Evolutionary conservation across 2,888 invertebrate species (phyloP).

Genomic region (Callinectes sapidus): DNA sequence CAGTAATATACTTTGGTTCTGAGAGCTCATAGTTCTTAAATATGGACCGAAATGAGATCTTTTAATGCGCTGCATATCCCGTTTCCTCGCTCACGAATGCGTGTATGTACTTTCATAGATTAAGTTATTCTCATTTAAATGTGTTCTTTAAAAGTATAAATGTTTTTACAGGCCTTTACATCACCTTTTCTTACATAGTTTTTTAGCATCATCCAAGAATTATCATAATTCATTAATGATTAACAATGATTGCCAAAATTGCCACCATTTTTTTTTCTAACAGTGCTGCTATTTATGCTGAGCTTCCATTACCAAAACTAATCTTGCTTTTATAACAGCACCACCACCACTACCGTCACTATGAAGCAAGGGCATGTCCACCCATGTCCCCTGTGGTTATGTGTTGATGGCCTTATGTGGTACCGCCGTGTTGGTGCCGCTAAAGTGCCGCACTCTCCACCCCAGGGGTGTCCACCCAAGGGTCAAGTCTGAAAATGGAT

Average conservation of each 20-base stretch:
- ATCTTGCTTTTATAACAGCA: background rate
- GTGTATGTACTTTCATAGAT: too few species aligned
- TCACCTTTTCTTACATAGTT: too few species aligned
- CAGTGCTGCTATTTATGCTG: background rate
- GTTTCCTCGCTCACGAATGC: too few species aligned
- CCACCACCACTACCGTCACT: background rate
- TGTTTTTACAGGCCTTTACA: too few species aligned
- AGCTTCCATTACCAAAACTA: background rate
- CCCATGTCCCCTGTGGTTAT: background rate
- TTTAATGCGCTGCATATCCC: too few species aligned
- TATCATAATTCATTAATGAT: background rate
- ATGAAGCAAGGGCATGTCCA: background rate
- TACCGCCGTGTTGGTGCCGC: background rate
- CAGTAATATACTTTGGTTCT: too few species aligned
- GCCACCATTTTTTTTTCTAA: background rate
- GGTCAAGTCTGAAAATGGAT: too few species aligned
- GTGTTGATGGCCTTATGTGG: background rate
- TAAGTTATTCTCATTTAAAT: too few species aligned
- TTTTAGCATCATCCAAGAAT: too few species aligned
- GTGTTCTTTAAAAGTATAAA: too few species aligned
- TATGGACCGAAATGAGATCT: too few species aligned
- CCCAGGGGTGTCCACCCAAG: background rate
- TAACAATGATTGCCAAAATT: background rate
- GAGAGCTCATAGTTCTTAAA: too few species aligned
- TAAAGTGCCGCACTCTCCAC: background rate